Conservation (phyloP, 2,888 invertebrate genomes). For the Trilocha varians region DNA sequence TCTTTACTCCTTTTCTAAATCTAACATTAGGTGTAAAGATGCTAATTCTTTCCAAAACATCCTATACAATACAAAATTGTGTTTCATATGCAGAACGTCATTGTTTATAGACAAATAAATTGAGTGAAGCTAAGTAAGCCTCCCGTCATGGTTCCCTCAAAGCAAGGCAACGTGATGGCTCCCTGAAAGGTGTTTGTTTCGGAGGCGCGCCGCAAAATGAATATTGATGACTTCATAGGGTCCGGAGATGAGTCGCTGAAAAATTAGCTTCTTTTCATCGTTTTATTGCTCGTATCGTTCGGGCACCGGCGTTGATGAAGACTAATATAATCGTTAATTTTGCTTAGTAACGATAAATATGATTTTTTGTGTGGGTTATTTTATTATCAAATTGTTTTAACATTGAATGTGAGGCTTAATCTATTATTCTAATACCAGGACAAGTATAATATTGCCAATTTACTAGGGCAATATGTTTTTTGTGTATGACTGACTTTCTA, state of each 20-base stretch:
- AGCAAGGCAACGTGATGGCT: slow-evolving; percentile 47
- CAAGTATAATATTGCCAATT: no score
- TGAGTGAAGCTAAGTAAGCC: slow-evolving; percentile 46
- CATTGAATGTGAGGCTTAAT: background rate
- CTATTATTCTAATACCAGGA: background rate
- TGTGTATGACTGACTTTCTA: no score
- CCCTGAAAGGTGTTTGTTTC: slow-evolving; percentile 67
- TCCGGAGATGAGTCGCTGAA: slow-evolving; percentile 71
- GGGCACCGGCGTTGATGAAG: slow-evolving; percentile 60
- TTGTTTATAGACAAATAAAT: slow-evolving; percentile 39
- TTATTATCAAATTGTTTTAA: background rate
- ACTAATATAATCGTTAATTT: slow-evolving; percentile 68
- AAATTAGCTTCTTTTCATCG: slow-evolving; percentile 72
- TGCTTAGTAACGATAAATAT: slow-evolving; percentile 52
- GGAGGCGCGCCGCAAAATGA: slow-evolving; percentile 67
- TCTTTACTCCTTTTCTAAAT: no score
- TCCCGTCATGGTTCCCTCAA: slow-evolving; percentile 54
- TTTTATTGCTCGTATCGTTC: slow-evolving; percentile 60
- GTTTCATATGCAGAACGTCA: background rate
- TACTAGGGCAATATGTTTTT: no score
- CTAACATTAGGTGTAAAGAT: no score
- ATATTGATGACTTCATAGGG: slow-evolving; percentile 70
- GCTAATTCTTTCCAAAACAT: no score
- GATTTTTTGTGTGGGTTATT: slow-evolving; percentile 33
- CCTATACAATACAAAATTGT: background rate